These are phyloP conservation scores for Hoplias malabaricus DNA, from an alignment of 2,113 vertebrate species.

Conservation along the genomic window DNA sequence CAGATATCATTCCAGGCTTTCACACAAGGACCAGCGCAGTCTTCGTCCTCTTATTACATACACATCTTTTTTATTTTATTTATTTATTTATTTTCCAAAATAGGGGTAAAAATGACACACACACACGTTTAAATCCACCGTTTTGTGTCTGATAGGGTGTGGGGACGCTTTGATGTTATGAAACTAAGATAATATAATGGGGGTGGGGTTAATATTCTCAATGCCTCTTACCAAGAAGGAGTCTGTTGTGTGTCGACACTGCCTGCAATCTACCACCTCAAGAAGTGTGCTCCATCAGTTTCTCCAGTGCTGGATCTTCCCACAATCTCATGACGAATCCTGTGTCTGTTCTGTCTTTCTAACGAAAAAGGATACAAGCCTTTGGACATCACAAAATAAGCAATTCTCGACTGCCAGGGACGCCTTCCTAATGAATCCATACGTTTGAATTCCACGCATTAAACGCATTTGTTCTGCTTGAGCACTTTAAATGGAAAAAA, in stretches of 20 bases:
- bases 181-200: not conserved
- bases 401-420: conserved; percentile 79
- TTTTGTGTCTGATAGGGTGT: conserved; percentile 1
- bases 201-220: conserved; percentile 48
- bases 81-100: no score
- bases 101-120: conserved; percentile 25
- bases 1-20: not conserved
- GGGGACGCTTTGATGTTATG: conserved; percentile 1
- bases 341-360: conserved; percentile 74
- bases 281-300: conserved; percentile 62
- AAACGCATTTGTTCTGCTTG: conserved; percentile 63
- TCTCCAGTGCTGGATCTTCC: conserved; percentile 69
- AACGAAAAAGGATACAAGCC: conserved; percentile 80
- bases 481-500: conserved; percentile 72
- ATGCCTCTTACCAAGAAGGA: conserved; percentile 59
- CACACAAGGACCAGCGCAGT: conserved; percentile 17
- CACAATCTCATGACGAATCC: conserved; percentile 71
- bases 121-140: not conserved
- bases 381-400: conserved; percentile 77
- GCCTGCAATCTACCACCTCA: conserved; percentile 65
- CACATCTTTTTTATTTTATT: conserved; percentile 27
- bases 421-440: conserved; percentile 68
- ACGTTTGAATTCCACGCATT: conserved; percentile 36
- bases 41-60: conserved; percentile 14
- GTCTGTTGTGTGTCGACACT: conserved; percentile 62